Conservation (phyloP, 2,797 vertebrate genomes). For the Chaetodon trifasciatus region DNA sequence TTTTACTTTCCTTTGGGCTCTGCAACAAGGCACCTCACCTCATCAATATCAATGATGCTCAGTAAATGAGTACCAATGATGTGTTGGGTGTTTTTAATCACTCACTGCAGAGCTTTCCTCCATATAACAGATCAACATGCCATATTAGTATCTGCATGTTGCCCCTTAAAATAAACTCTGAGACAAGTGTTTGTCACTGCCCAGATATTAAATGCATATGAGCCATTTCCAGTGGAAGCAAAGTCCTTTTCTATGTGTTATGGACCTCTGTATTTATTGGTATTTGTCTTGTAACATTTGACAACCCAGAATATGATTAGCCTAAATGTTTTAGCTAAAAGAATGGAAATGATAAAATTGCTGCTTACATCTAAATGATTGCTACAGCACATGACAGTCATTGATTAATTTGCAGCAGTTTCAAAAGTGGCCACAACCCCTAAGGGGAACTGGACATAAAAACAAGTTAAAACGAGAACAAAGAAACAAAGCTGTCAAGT, state of each 20-base stretch:
- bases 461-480: constrained; percentile 34
- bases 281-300: not conserved
- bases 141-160: too few species aligned
- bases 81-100: not conserved
- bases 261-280: not conserved
- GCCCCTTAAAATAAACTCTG: not conserved
- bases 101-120: not conserved
- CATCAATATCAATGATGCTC: not conserved
- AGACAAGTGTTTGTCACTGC: not conserved
- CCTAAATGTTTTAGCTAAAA: not conserved
- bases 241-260: not conserved
- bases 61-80: not conserved
- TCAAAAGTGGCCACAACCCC: constrained; percentile 16
- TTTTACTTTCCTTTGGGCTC: not conserved
- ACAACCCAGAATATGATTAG: not conserved
- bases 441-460: constrained; percentile 9
- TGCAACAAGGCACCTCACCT: not conserved
- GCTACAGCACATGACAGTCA: not conserved
- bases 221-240: not conserved
- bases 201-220: not conserved
- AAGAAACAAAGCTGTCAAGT: constrained; percentile 42
- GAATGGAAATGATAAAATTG: not conserved
- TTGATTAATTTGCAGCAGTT: constrained; percentile 35
- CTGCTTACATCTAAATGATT: not conserved
- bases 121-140: not conserved